Evolutionary conservation across 2,888 invertebrate genomes (phyloP), one percentile per base, ranked within the genome.

Genomic region (Lissonota sp.): DNA sequence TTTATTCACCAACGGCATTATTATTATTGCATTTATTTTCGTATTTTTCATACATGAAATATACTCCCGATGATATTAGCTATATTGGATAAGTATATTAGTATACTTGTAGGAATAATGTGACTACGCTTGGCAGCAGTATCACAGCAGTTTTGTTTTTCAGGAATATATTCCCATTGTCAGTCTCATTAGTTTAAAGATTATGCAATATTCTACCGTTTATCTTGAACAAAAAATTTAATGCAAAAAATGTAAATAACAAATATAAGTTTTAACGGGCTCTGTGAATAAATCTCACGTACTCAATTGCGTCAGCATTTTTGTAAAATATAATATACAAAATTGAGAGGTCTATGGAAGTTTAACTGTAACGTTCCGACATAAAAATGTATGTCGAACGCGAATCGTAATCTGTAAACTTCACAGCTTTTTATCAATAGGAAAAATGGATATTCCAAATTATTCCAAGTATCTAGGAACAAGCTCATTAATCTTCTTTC

Each of bases 161-260:
- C 90, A 91, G 91, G 91, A 91, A 91, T 90, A 90, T 89, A 90
- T 89, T 87, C 80, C 63, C 49, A 86, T 89, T 90, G 90, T 87
- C 90, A 90, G 89, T 91, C 91, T 91, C 87, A 84, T 83, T 87
- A 88, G 72, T 85, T 88, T 86, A 86, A 87, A 85, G 77, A 70
- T 71, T 83, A 79, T 74, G n/a, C 53, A 60, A 39, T 58, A 58
- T 46, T 26, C 37, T 16, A 40, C 6, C 49, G n/a, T 16, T 53
- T 60, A 39, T 40, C 44, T 58, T 10, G 42, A 7, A 55, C 55
- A 10, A 42, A 53, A n/a, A 16, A 53, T 66, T 12, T n/a, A 12
- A 44, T n/a, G 12, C 4, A 37, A 16, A 44, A 58, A 58, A 46
- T 63, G 55, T 53, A 74, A 42, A 79, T 70, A 58, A 71, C 1